Conservation (phyloP, 2,888 invertebrate genomes). For the Scelioninae gen. 1 region DNA sequence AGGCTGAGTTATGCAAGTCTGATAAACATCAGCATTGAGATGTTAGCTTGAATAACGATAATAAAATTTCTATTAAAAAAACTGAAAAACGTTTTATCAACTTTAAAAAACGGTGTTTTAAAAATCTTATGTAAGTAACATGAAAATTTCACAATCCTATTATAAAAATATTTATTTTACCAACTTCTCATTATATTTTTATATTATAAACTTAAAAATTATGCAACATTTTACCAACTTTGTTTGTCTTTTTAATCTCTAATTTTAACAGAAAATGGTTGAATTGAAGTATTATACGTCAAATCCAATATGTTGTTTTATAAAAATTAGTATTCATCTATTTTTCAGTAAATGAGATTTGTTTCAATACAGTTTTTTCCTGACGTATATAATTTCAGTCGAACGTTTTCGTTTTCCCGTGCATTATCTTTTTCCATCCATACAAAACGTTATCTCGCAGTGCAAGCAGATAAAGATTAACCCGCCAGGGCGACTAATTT, state of each 20-base stretch:
- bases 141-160: too few species aligned
- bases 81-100: not conserved
- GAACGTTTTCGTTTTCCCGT: constrained; percentile 12
- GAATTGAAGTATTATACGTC: too few species aligned
- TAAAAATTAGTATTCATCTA: not conserved
- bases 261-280: too few species aligned
- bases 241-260: too few species aligned
- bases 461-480: constrained; percentile 53
- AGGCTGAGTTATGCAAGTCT: not conserved
- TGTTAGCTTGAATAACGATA: not conserved
- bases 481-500: constrained; percentile 45
- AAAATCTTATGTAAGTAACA: too few species aligned
- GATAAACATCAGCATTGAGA: constrained; percentile 2
- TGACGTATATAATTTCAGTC: constrained; percentile 22
- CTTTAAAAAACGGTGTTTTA: not conserved
- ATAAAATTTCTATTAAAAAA: not conserved
- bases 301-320: not conserved
- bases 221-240: too few species aligned
- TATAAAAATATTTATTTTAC: too few species aligned
- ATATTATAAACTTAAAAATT: too few species aligned
- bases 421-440: constrained; percentile 43
- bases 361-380: constrained; percentile 9
- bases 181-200: too few species aligned
- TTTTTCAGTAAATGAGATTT: constrained; percentile 2
- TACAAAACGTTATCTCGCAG: constrained; percentile 48